These are phyloP conservation scores for Dimorphilus gyrociliatus DNA, from an alignment of 2,888 invertebrate species.

Conservation along the genomic window DNA sequence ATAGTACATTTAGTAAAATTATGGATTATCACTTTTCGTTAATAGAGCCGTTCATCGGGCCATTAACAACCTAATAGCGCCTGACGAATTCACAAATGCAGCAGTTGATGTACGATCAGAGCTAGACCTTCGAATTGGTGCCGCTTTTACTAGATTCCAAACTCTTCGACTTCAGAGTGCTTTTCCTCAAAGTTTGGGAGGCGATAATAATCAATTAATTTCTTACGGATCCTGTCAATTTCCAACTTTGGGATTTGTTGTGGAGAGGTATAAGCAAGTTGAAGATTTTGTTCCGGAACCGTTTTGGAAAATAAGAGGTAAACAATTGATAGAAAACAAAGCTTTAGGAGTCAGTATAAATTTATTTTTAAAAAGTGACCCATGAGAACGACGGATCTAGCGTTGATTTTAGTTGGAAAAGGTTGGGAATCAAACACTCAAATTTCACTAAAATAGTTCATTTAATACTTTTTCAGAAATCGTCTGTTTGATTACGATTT, in stretches of 20 bases:
- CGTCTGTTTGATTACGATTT: constrained; percentile 70
- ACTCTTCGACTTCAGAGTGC: constrained; percentile 64
- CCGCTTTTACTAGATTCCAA: constrained; percentile 93
- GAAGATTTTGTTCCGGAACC: constrained; percentile 75
- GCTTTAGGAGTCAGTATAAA: no score
- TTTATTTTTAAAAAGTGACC: constrained; percentile 45
- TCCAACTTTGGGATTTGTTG: constrained; percentile 99
- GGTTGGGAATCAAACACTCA: constrained; percentile 32
- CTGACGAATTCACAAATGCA: constrained; percentile 63
- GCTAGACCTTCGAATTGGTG: constrained; percentile 82
- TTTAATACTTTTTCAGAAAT: constrained; percentile 35
- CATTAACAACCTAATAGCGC: constrained; percentile 55
- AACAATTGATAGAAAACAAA: no score
- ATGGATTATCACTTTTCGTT: constrained; percentile 2
- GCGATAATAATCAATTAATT: constrained; percentile 66
- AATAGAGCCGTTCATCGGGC: constrained; percentile 54
- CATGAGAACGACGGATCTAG: constrained; percentile 54
- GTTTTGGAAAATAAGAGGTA: constrained; percentile 71
- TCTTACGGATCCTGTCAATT: constrained; percentile 99
- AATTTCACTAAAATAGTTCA: neutral
- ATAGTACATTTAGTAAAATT: neutral
- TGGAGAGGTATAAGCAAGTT: constrained; percentile 76
- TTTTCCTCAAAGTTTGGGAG: constrained; percentile 40
- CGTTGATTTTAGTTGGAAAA: constrained; percentile 73
- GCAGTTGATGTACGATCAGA: constrained; percentile 85